These are phyloP conservation scores for Sphaerolaimus hirsutus DNA, from an alignment of 2,888 invertebrate genomes.

Conservation along the genomic window DNA sequence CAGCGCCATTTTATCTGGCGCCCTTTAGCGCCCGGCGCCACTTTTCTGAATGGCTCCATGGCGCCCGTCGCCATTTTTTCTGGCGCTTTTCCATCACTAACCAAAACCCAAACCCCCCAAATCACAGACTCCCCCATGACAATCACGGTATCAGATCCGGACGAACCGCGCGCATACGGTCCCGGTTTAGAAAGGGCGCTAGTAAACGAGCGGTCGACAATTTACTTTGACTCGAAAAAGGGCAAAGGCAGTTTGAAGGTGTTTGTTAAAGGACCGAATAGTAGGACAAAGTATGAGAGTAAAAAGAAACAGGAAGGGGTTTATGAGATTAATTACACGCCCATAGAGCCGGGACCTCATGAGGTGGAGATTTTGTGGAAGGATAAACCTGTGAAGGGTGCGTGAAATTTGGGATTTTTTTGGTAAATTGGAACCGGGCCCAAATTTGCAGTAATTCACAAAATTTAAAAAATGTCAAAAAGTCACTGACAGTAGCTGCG, in stretches of 20 bases:
- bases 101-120: no score
- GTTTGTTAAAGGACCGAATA: neutral
- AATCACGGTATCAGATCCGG: conserved; percentile 16
- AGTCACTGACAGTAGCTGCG: no score
- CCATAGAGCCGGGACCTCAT: conserved; percentile 72
- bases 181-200: conserved; percentile 33
- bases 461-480: no score
- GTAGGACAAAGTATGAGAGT: neutral
- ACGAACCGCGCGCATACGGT: conserved; percentile 25
- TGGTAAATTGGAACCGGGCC: neutral
- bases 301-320: conserved; percentile 13
- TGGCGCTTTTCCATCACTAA: no score
- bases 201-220: conserved; percentile 30
- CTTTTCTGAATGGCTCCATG: no score
- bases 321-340: conserved; percentile 81
- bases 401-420: neutral
- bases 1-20: no score
- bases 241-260: conserved; percentile 20
- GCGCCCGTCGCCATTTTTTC: no score
- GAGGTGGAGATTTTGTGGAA: conserved; percentile 84
- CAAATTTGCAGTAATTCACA: no score
- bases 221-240: conserved; percentile 31
- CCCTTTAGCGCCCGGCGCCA: no score
- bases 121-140: conserved; percentile 13
- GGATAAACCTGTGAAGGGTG: conserved; percentile 39